Evolutionary conservation across 2,797 vertebrate species (phyloP), one percentile per base, ranked within the genome.

Genomic region (Bradypodion ventrale): DNA sequence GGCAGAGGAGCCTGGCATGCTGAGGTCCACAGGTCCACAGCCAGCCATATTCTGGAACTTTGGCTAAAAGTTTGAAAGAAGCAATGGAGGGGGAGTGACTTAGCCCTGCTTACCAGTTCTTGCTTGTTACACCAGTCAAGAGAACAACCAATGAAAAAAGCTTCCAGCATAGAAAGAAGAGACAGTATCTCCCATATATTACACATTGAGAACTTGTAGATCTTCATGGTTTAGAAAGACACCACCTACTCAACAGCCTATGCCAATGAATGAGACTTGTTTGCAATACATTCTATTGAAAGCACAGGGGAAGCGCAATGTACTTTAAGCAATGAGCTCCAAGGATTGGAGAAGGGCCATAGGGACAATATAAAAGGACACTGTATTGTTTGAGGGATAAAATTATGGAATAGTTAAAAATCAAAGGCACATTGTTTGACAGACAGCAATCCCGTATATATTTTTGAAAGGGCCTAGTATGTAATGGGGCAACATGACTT

Each of bases 391-490:
- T 86, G 87, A 89, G 84, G 87, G 83, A 87, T 68, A 86, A 89
- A 93, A 92, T 87, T 92, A 89, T 91, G 93, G 94, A 91, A 86
- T 88, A 84, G 88, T 84, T 92, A 91, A 91, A n/a, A 91, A 93
- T 90, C 92, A 93, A 95, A 94, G 95, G 94, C 93, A 95, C 90
- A 81, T 83, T 87, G 93, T 69, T 91, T 78, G 83, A 92, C 87
- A 90, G 94, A 93, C 89, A 91, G 85, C 85, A 84, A 82, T 83
- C 93, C 90, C 86, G 62, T 83, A 86, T 88, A 87, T 94, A 92
- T 92, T 95, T 91, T 91, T 91, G 86, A 2, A 91, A 92, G 89
- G 75, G 79, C 83, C 85, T 66, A 1, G 0, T 82, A 69, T 80
- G 42, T 85, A 91, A 85, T 85, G 44, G 85, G 78, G 69, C 66